A percentile compares a stretch with the other conserved stretches of the same genome.
Conservation (phyloP, 1,140 invertebrate species). For the Ooceraea biroi region DNA sequence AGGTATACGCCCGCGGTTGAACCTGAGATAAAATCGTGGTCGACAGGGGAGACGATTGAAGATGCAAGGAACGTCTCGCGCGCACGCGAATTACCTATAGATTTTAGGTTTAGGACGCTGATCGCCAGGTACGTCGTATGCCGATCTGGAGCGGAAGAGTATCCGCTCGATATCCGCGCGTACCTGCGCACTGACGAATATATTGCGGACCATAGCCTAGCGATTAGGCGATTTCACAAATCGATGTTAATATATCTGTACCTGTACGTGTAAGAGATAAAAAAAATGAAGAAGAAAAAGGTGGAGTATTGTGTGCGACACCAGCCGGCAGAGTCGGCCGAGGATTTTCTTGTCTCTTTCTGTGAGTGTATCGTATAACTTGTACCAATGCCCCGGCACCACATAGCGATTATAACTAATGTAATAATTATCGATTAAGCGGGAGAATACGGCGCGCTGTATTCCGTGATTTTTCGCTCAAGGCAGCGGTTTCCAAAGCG, state of each 20-base stretch:
- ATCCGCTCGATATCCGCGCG: neutral
- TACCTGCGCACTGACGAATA: constrained; percentile 53
- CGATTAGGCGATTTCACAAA: constrained; percentile 74
- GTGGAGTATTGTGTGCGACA: neutral
- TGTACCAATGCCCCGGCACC: constrained; percentile 47
- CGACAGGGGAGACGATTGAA: constrained; percentile 3
- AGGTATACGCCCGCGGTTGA: neutral
- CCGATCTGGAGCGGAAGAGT: neutral
- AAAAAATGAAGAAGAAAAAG: neutral
- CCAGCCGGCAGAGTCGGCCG: constrained; percentile 9
- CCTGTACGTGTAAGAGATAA: constrained; percentile 47
- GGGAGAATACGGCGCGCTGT: neutral
- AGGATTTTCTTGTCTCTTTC: constrained; percentile 59
- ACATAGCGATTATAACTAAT: constrained; percentile 36
- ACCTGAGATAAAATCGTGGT: constrained; percentile 10
- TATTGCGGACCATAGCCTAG: constrained; percentile 76
- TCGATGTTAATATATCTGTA: constrained; percentile 72
- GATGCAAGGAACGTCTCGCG: constrained; percentile 17
- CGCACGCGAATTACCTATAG: constrained; percentile 36
- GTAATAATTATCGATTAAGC: constrained; percentile 28
- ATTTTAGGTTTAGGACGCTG: constrained; percentile 27
- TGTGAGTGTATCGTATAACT: constrained; percentile 51
- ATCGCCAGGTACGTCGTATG: constrained; percentile 21
- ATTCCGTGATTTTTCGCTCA: neutral
- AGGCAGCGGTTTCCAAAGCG: constrained; percentile 41